Percentiles rank a stretch among this genome's conserved stretches.
phyloP scores from a whole-genome alignment of 64 coral and sea anemone species.

The Hydrozoanthus tunicans region DNA sequence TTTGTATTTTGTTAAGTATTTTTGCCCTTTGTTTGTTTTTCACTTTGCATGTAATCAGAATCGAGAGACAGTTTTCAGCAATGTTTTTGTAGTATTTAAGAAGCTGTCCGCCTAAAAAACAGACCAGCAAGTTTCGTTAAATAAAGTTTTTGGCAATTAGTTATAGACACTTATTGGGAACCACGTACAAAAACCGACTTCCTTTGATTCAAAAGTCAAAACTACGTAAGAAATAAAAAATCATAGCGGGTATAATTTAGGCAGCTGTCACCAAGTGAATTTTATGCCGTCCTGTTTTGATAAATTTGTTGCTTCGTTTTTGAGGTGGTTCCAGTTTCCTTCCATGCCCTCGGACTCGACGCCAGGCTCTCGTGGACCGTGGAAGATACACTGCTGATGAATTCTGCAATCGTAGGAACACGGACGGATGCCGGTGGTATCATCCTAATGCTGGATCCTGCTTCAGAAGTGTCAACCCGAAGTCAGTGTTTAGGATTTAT shows the following conservation, averaged over 20 bases:
- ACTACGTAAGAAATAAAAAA: too few relatives aligned
- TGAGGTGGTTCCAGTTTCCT: constrained; percentile 41
- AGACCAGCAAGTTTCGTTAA: too few relatives aligned
- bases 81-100: too few relatives aligned
- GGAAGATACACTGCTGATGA: constrained; percentile 75
- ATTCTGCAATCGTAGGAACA: constrained; percentile 59
- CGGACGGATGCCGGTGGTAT: constrained; percentile 51
- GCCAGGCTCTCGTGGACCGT: constrained; percentile 72
- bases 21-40: too few relatives aligned
- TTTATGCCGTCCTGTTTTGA: not conserved
- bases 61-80: too few relatives aligned
- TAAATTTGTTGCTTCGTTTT: not conserved
- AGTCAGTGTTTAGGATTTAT: constrained; percentile 12
- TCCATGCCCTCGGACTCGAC: constrained; percentile 49
- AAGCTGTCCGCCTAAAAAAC: too few relatives aligned
- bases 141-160: too few relatives aligned
- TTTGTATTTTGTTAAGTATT: too few relatives aligned
- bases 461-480: constrained; percentile 65
- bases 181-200: too few relatives aligned
- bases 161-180: too few relatives aligned
- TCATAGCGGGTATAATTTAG: not conserved
- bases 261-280: not conserved
- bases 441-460: constrained; percentile 61
- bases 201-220: too few relatives aligned
- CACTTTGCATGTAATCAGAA: too few relatives aligned